Conservation (phyloP, 1,140 invertebrate species). For the Harpegnathos saltator region DNA sequence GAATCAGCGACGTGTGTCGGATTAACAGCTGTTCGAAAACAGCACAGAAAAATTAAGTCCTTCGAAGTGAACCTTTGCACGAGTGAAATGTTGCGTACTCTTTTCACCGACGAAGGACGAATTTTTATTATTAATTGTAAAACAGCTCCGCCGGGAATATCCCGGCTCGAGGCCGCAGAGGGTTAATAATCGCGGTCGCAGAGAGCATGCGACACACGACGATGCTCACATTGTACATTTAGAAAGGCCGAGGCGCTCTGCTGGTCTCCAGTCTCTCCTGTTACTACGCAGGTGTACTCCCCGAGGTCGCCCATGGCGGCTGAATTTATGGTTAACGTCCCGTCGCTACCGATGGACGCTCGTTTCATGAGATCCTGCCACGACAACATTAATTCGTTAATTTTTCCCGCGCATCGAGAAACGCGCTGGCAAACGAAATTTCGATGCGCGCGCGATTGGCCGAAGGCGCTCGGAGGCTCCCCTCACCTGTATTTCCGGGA, state of each 20-base stretch:
- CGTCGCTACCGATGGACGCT: constrained; percentile 88
- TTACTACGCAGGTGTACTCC: constrained; percentile 95
- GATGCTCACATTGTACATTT: constrained; percentile 96
- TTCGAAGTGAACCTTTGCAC: no score
- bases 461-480: no score
- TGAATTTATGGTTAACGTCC: constrained; percentile 91
- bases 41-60: no score
- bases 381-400: neutral
- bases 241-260: constrained; percentile 95
- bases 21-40: no score
- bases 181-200: no score
- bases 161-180: no score
- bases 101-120: no score
- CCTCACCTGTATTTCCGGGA: constrained; percentile 86
- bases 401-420: neutral
- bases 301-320: constrained; percentile 94
- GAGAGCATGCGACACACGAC: no score
- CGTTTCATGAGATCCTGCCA: constrained; percentile 88
- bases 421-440: no score
- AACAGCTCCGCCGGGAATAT: neutral
- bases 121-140: no score
- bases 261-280: constrained; percentile 91
- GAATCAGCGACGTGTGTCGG: no score
- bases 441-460: neutral
- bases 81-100: no score